A percentile compares a stretch with the other conserved stretches of the same genome.
Conservation (phyloP, 2,797 vertebrate genomes). For the Acanthiza pusilla region DNA sequence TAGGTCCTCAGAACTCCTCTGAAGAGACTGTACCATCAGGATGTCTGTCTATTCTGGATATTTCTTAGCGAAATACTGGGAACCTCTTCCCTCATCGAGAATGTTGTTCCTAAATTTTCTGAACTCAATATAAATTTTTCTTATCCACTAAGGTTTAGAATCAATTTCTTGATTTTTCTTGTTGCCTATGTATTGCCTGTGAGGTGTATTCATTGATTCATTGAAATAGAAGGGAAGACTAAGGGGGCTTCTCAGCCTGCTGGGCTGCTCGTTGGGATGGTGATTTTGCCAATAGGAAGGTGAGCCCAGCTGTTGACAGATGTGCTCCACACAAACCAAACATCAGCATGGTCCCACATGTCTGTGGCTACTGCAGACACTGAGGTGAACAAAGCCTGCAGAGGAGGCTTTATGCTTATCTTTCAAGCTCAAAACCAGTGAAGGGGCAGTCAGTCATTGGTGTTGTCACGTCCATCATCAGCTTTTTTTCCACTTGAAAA, state of each 20-base stretch:
- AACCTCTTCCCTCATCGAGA: neutral
- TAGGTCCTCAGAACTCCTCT: neutral
- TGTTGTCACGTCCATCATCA: neutral
- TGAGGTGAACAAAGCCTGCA: neutral
- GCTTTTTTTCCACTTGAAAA: neutral
- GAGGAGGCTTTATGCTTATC: neutral
- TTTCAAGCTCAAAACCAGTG: neutral
- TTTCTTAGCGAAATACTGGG: neutral
- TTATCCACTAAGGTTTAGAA: neutral
- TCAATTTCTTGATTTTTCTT: neutral
- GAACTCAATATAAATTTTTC: accelerated
- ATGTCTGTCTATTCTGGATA: neutral
- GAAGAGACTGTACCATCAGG: neutral
- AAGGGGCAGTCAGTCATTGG: neutral
- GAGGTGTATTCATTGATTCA: neutral
- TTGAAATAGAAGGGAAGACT: neutral
- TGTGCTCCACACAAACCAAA: neutral
- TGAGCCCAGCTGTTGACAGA: neutral
- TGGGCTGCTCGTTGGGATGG: neutral
- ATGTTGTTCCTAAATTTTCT: neutral
- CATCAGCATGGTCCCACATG: neutral
- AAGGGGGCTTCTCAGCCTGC: neutral
- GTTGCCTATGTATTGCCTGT: neutral
- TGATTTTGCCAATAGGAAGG: neutral
- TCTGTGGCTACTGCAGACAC: neutral